These are phyloP conservation scores for Palaemon carinicauda DNA, from an alignment of 1,140 invertebrate species.

Conservation along the genomic window DNA sequence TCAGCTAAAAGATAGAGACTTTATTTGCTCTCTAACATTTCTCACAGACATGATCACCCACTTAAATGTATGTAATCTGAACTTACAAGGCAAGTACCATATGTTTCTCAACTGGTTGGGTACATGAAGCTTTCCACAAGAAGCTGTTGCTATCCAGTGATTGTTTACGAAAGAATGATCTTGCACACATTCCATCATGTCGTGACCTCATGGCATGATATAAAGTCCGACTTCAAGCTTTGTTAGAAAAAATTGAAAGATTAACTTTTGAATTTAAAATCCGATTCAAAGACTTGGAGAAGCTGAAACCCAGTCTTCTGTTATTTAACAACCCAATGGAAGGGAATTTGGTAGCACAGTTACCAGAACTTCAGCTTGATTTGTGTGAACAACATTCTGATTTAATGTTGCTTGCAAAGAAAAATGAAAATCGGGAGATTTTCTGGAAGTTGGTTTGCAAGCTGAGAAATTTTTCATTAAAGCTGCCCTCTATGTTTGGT, in stretches of 20 bases:
- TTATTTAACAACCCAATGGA: constrained; percentile 17
- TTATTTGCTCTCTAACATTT: constrained; percentile 24
- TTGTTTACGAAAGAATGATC: constrained; percentile 22
- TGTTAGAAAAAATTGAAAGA: not conserved
- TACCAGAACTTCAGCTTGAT: constrained; percentile 25
- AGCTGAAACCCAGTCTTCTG: not conserved
- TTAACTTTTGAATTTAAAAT: constrained; percentile 6
- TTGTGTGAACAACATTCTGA: constrained; percentile 30
- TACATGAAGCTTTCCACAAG: constrained; percentile 30
- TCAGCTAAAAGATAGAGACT: constrained; percentile 24
- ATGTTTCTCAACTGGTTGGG: constrained; percentile 16
- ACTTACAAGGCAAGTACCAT: constrained; percentile 20
- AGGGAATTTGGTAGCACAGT: constrained; percentile 25
- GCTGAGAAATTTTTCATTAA: constrained; percentile 6
- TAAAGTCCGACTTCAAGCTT: constrained; percentile 3
- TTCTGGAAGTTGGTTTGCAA: constrained; percentile 22
- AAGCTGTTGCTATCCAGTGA: constrained; percentile 17
- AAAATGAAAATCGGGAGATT: constrained; percentile 27
- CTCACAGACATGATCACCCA: constrained; percentile 6
- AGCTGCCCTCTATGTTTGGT: not conserved
- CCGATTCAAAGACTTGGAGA: not conserved
- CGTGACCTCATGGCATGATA: constrained; percentile 20
- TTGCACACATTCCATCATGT: constrained; percentile 15
- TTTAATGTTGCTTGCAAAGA: constrained; percentile 34
- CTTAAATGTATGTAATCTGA: constrained; percentile 10